Percentiles rank a stretch among this genome's conserved stretches.
Evolutionary conservation across 2,888 invertebrate genomes (phyloP).

Genomic region (Rhagonycha lutea): DNA sequence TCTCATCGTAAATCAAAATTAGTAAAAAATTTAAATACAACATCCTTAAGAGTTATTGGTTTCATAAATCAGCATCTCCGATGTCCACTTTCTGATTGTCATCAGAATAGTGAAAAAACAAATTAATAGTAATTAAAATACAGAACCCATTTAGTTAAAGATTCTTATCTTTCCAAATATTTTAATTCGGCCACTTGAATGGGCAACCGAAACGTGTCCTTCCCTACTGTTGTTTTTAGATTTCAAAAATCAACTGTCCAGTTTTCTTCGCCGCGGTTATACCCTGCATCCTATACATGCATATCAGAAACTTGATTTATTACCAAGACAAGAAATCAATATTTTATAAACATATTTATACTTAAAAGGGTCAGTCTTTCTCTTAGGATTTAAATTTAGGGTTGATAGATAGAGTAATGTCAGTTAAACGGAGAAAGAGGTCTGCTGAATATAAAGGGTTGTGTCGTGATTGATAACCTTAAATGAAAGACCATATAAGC

Average conservation of each 20-base stretch:
- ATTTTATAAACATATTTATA: conserved; percentile 26
- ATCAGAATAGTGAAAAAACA: not conserved
- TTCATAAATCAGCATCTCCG: not conserved
- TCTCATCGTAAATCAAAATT: not conserved
- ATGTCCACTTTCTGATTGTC: not conserved
- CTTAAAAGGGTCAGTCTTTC: conserved; percentile 29
- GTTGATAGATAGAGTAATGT: conserved; percentile 25
- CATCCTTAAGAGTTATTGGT: not conserved
- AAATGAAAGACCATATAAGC: conserved; percentile 27
- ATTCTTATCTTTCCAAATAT: not conserved
- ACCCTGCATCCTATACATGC: not conserved
- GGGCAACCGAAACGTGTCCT: not conserved
- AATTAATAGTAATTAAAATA: not conserved
- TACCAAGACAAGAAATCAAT: conserved; percentile 19
- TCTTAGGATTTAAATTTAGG: conserved; percentile 29
- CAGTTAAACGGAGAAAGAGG: conserved; percentile 27
- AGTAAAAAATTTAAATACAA: not conserved
- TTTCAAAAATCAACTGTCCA: not conserved
- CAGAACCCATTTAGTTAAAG: not conserved
- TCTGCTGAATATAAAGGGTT: conserved; percentile 32
- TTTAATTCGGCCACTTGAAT: not conserved
- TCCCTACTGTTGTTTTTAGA: too few species aligned
- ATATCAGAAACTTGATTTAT: not conserved
- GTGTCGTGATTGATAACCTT: conserved; percentile 36
- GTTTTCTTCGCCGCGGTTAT: not conserved